Percentiles rank a stretch among this genome's conserved stretches.
phyloP scores from a whole-genome alignment of 1,140 invertebrate genomes.

The Drosophila bocqueti region DNA sequence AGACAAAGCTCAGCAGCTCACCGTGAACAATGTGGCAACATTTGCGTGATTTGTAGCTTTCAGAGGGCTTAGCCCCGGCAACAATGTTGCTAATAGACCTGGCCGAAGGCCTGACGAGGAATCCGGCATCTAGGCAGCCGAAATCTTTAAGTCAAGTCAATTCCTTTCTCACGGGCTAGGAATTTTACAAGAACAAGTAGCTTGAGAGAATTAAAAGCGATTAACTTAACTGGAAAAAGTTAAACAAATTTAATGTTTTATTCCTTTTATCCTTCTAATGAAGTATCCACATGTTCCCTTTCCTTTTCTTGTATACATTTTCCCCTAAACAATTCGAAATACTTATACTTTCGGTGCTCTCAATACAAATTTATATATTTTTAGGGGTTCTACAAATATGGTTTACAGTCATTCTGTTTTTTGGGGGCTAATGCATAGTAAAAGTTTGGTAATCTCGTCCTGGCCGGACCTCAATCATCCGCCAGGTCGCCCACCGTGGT shows the following conservation, averaged over 20 bases:
- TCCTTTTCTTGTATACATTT: not conserved
- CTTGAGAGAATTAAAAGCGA: not conserved
- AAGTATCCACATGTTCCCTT: not conserved
- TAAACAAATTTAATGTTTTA: too few relatives aligned
- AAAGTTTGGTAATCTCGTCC: constrained; percentile 4
- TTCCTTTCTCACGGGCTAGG: constrained; percentile 23
- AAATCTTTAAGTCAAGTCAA: not conserved
- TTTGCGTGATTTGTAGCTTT: constrained; percentile 74
- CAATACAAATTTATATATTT: constrained; percentile 47
- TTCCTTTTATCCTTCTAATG: too few relatives aligned
- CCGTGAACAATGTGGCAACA: constrained; percentile 76
- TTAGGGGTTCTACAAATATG: constrained; percentile 32
- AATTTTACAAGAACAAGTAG: constrained; percentile 37
- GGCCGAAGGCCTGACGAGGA: constrained; percentile 27
- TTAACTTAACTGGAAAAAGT: not conserved
- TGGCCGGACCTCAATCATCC: constrained; percentile 53
- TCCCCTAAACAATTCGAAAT: too few relatives aligned
- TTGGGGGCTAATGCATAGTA: constrained; percentile 11
- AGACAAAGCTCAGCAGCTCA: constrained; percentile 54
- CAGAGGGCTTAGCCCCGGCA: constrained; percentile 59
- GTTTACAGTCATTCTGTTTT: constrained; percentile 27
- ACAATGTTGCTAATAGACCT: constrained; percentile 81
- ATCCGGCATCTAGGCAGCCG: constrained; percentile 23
- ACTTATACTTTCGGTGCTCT: constrained; percentile 10
- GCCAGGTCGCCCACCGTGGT: constrained; percentile 64